phyloP scores from a whole-genome alignment of 2,113 vertebrate genomes.

The Oplegnathus fasciatus region DNA sequence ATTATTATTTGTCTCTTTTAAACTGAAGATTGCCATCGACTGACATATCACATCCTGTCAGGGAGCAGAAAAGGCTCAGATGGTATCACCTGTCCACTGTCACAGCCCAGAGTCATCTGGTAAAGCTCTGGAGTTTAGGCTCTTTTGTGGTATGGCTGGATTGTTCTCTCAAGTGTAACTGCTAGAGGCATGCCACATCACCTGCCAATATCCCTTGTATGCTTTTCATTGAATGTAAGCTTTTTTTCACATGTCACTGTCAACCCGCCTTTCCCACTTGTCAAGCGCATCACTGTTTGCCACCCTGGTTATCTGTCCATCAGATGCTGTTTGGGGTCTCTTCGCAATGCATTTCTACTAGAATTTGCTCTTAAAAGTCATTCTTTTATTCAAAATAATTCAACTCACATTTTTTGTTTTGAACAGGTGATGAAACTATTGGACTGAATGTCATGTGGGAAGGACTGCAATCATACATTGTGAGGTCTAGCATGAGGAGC shows the following conservation, averaged over 20 bases:
- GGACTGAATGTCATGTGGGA: not conserved
- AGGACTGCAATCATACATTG: not conserved
- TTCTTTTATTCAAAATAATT: not conserved
- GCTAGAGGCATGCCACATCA: conserved; percentile 14
- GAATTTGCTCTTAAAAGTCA: not conserved
- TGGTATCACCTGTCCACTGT: conserved; percentile 4
- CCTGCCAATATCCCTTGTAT: conserved; percentile 27
- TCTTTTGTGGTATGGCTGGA: not conserved
- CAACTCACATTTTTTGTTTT: not conserved
- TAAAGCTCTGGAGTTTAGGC: not conserved
- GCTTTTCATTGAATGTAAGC: conserved; percentile 2
- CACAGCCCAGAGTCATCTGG: not conserved
- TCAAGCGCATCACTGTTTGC: not conserved
- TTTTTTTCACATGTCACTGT: conserved; percentile 7
- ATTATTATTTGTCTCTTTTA: not conserved
- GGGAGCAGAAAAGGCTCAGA: not conserved
- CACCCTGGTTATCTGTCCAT: not conserved
- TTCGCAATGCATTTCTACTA: not conserved
- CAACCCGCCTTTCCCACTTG: conserved; percentile 8
- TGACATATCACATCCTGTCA: not conserved
- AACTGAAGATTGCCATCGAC: not conserved
- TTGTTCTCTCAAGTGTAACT: conserved; percentile 5
- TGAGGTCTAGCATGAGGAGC: not conserved
- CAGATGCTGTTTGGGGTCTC: not conserved
- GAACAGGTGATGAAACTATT: not conserved